Evolutionary conservation across 2,888 invertebrate genomes (phyloP).

Genomic region (Pseudococcus jackbeardsleyi): DNA sequence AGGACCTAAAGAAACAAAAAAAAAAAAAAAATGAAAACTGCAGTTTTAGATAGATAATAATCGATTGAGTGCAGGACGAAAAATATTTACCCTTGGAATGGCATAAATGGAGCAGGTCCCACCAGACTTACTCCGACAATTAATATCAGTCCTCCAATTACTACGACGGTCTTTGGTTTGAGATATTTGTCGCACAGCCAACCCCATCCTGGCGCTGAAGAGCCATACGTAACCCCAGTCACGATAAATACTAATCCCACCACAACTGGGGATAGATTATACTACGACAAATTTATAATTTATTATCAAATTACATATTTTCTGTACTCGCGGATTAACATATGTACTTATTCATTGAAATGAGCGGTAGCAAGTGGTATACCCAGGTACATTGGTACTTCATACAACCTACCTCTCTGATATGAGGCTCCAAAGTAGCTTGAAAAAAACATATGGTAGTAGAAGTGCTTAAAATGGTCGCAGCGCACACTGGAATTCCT

Average conservation of each 20-base stretch:
- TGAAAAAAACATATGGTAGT: conserved; percentile 89
- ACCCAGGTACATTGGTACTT: too few species aligned
- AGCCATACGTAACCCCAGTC: conserved; percentile 84
- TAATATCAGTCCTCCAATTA: conserved; percentile 78
- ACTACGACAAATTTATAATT: conserved; percentile 72
- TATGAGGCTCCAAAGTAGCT: conserved; percentile 89
- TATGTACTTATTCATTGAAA: too few species aligned
- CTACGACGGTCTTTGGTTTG: conserved; percentile 79
- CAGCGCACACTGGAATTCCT: conserved; percentile 79
- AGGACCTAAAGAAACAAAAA: conserved; percentile 72
- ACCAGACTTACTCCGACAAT: conserved; percentile 80
- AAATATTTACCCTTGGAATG: conserved; percentile 73
- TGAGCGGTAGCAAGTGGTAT: too few species aligned
- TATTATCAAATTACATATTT: conserved; percentile 29
- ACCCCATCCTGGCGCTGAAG: conserved; percentile 85
- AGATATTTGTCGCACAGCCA: conserved; percentile 81
- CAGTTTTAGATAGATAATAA: background rate
- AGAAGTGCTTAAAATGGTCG: conserved; percentile 82
- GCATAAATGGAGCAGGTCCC: conserved; percentile 85
- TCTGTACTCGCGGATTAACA: background rate
- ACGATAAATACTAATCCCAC: conserved; percentile 87
- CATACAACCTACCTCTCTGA: conserved; percentile 74
- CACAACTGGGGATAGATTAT: conserved; percentile 78
- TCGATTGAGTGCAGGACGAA: background rate
- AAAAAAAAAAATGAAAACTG: conserved; percentile 15